Evolutionary conservation across 2,797 vertebrate species (phyloP).

Genomic region (Macroramphosus scolopax): DNA sequence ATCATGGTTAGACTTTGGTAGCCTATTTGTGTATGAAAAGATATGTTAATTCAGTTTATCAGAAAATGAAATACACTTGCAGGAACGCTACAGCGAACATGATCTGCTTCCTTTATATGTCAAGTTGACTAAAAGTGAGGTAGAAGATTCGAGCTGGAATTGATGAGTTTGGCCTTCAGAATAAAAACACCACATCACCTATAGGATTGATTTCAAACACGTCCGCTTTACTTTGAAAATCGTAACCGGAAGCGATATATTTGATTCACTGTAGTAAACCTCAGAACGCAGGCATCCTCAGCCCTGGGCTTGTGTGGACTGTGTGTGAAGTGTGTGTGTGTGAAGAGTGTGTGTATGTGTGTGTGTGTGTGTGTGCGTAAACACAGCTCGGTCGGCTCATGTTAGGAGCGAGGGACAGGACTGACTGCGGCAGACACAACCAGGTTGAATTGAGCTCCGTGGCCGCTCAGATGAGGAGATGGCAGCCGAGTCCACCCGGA

Average conservation of each 20-base stretch:
- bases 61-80: too few species aligned
- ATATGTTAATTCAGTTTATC: not conserved
- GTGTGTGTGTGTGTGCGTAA: constrained; percentile 51
- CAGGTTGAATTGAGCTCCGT: constrained; percentile 24
- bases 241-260: not conserved
- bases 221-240: constrained; percentile 41
- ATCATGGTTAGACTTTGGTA: not conserved
- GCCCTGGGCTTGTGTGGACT: constrained; percentile 22
- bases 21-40: not conserved
- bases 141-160: not conserved
- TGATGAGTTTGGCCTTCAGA: constrained; percentile 17
- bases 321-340: constrained; percentile 7
- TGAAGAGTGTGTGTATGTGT: not conserved
- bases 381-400: constrained; percentile 53
- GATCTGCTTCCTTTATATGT: not conserved
- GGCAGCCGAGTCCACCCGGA: constrained; percentile 88
- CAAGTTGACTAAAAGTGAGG: not conserved
- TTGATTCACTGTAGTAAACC: not conserved
- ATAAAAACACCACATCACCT: constrained; percentile 22
- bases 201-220: rapidly evolving
- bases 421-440: constrained; percentile 44
- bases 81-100: constrained; percentile 1
- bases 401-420: constrained; percentile 38
- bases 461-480: constrained; percentile 79
- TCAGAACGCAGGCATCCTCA: constrained; percentile 22